Percentiles rank a stretch among this genome's conserved stretches.
Conservation (phyloP, 2,113 vertebrate species). For the Pseudolaguvia tuberculata region DNA sequence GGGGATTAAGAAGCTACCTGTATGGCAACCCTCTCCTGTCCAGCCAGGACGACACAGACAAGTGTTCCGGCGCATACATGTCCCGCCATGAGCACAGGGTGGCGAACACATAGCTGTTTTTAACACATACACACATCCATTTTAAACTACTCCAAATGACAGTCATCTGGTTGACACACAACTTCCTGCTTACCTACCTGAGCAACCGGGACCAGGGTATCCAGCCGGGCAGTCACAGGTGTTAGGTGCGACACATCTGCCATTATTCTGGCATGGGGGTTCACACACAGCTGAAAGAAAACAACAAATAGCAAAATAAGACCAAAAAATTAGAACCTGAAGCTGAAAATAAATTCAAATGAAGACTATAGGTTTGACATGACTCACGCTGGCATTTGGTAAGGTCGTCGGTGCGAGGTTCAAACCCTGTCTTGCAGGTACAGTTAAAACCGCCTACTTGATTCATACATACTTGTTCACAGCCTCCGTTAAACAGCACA, state of each 20-base stretch:
- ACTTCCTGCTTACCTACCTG: slow-evolving; percentile 57
- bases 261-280: slow-evolving; percentile 70
- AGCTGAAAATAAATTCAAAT: no score
- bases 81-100: slow-evolving; percentile 71
- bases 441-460: slow-evolving; percentile 66
- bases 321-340: neutral
- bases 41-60: slow-evolving; percentile 71
- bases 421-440: slow-evolving; percentile 64
- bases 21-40: slow-evolving; percentile 70
- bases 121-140: neutral
- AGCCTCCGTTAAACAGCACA: slow-evolving; percentile 69
- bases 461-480: slow-evolving; percentile 72
- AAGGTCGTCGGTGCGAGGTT: slow-evolving; percentile 59
- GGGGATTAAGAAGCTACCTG: slow-evolving; percentile 57
- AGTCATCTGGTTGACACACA: neutral
- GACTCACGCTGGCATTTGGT: slow-evolving; percentile 71
- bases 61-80: slow-evolving; percentile 73
- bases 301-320: neutral
- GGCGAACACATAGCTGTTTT: slow-evolving; percentile 72
- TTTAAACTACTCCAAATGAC: neutral
- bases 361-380: neutral
- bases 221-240: slow-evolving; percentile 73
- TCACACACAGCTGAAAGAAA: slow-evolving; percentile 66
- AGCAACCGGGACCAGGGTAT: slow-evolving; percentile 74
- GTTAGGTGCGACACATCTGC: slow-evolving; percentile 70